phyloP scores from a whole-genome alignment of 2,113 vertebrate genomes.

The Eulemur rufifrons region DNA sequence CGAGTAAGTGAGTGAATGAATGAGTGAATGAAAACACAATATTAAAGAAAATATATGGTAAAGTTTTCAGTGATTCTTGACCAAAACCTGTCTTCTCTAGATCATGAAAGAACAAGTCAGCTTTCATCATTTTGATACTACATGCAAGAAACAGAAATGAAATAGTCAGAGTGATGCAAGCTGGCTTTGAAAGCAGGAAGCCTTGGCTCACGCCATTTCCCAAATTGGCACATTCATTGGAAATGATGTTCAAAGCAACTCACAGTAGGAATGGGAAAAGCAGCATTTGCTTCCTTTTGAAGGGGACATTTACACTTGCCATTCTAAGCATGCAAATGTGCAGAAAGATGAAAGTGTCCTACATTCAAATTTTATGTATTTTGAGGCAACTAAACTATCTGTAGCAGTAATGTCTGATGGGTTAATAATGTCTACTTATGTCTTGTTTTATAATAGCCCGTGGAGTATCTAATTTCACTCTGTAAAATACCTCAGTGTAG shows the following conservation, averaged over 20 bases:
- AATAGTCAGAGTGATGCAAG: conserved; percentile 78
- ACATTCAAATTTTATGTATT: not conserved
- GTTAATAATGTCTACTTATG: not conserved
- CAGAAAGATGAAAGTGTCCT: not conserved
- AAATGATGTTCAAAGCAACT: conserved; percentile 82
- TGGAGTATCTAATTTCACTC: not conserved
- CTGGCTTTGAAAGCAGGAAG: conserved; percentile 81
- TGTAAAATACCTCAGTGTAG: not conserved
- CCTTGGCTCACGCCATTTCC: conserved; percentile 73
- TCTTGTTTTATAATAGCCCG: not conserved
- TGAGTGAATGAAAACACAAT: not conserved
- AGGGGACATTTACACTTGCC: not conserved
- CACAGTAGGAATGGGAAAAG: conserved; percentile 78
- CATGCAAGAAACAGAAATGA: conserved; percentile 75
- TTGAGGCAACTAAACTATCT: not conserved
- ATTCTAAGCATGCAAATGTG: not conserved
- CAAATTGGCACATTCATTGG: conserved; percentile 78
- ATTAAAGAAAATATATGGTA: conserved; percentile 68
- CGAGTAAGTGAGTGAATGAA: not conserved
- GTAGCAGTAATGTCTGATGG: not conserved
- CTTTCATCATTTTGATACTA: conserved; percentile 79
- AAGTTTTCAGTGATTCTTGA: conserved; percentile 71
- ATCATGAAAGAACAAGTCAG: conserved; percentile 68
- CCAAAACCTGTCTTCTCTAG: conserved; percentile 69
- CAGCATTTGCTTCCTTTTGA: conserved; percentile 68